A percentile compares a stretch with the other conserved stretches of the same genome.
Evolutionary conservation across 35 echinoderm and acorn worm genomes (phyloP).

Genomic region (Heliocidaris erythrogramma): DNA sequence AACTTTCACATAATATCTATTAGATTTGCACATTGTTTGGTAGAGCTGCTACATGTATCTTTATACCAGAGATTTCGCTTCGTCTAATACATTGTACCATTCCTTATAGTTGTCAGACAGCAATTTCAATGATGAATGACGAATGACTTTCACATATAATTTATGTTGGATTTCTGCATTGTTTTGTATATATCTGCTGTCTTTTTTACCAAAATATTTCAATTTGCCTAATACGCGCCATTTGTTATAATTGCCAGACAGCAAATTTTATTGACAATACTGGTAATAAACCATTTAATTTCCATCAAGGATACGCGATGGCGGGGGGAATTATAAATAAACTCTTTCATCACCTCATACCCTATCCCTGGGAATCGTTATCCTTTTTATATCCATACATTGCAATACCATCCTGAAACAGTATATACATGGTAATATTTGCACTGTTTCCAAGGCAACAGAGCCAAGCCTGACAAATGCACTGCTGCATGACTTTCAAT

Average conservation of each 20-base stretch:
- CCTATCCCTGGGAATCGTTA: not conserved
- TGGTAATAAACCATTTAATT: not conserved
- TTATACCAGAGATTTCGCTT: too few relatives aligned
- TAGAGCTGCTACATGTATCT: too few relatives aligned
- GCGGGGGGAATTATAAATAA: not conserved
- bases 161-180: too few relatives aligned
- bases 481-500: not conserved
- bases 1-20: not conserved
- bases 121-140: too few relatives aligned
- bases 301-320: not conserved
- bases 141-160: not conserved
- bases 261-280: not conserved
- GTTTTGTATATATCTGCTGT: too few relatives aligned
- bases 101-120: too few relatives aligned
- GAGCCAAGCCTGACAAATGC: not conserved
- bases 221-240: not conserved
- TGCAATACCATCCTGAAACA: not conserved
- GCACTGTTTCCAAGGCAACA: not conserved
- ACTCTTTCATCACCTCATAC: not conserved
- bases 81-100: too few relatives aligned
- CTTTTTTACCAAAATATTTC: too few relatives aligned
- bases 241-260: not conserved
- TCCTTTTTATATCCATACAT: not conserved
- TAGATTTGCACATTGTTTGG: too few relatives aligned
- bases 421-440: not conserved